Evolutionary conservation across 2,797 vertebrate species (phyloP).

Genomic region (Lutjanus argentimaculatus): DNA sequence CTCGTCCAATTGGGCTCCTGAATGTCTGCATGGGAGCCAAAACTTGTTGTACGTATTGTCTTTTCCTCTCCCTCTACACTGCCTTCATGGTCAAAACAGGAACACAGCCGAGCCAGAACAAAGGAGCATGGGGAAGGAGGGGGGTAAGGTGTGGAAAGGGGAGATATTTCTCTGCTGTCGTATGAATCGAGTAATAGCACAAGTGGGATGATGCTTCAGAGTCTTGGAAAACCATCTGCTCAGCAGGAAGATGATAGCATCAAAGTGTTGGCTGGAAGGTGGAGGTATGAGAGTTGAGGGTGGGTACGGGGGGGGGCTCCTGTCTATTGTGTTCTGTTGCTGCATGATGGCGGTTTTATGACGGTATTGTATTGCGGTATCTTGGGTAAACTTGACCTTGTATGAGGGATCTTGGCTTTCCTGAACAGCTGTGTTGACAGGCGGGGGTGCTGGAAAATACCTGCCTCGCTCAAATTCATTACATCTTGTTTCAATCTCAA

Average conservation of each 20-base stretch:
- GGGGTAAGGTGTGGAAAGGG: slow-evolving; percentile 54
- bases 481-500: slow-evolving; percentile 37
- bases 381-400: slow-evolving; percentile 77
- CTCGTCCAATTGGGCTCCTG: slow-evolving; percentile 58
- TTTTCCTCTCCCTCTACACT: slow-evolving; percentile 52
- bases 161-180: slow-evolving; percentile 63
- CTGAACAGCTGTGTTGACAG: slow-evolving; percentile 65
- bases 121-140: slow-evolving; percentile 49
- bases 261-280: slow-evolving; percentile 58
- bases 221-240: slow-evolving; percentile 77
- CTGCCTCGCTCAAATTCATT: slow-evolving; percentile 27
- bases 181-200: slow-evolving; percentile 53
- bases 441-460: slow-evolving; percentile 57
- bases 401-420: slow-evolving; percentile 63
- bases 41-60: slow-evolving; percentile 49
- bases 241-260: slow-evolving; percentile 76
- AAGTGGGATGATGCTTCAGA: slow-evolving; percentile 62
- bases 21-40: slow-evolving; percentile 57
- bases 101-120: slow-evolving; percentile 67
- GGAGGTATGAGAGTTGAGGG: slow-evolving; percentile 14
- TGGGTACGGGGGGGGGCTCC: slow-evolving; percentile 14
- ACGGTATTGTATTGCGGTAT: slow-evolving; percentile 70
- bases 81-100: slow-evolving; percentile 75
- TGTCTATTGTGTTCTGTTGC: slow-evolving; percentile 71
- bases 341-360: slow-evolving; percentile 58